These are phyloP conservation scores for Tinea trinotella DNA, from an alignment of 2,888 invertebrate genomes.

Conservation along the genomic window DNA sequence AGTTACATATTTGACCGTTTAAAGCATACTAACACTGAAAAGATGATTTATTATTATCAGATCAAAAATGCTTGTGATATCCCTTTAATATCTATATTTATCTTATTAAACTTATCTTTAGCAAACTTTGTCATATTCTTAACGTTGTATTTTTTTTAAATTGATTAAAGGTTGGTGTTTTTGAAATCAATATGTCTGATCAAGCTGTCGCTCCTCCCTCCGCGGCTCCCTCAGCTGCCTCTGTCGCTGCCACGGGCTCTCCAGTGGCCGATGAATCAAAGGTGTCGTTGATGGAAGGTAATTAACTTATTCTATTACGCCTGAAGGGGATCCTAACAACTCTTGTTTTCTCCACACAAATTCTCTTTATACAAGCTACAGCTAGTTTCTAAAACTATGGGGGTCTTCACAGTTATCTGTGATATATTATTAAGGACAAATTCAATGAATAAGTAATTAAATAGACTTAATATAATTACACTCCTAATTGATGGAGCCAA, in stretches of 20 bases:
- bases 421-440: too few relatives aligned
- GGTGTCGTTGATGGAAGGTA: not conserved
- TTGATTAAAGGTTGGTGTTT: not conserved
- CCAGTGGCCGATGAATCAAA: not conserved
- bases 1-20: not conserved
- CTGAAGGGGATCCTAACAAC: too few relatives aligned
- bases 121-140: not conserved
- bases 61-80: not conserved
- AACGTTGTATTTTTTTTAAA: not conserved
- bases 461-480: too few relatives aligned
- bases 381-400: too few relatives aligned
- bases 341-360: too few relatives aligned
- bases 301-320: too few relatives aligned
- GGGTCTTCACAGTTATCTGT: too few relatives aligned
- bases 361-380: too few relatives aligned
- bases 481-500: too few relatives aligned
- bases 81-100: conserved; percentile 2
- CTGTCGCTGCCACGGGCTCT: conserved; percentile 42
- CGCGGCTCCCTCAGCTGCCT: conserved; percentile 38
- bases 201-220: conserved; percentile 32
- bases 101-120: not conserved
- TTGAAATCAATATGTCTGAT: not conserved
- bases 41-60: not conserved
- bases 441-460: too few relatives aligned
- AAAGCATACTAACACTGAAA: not conserved